Conservation (phyloP, 2,888 invertebrate species). For the Apodemia zela region DNA sequence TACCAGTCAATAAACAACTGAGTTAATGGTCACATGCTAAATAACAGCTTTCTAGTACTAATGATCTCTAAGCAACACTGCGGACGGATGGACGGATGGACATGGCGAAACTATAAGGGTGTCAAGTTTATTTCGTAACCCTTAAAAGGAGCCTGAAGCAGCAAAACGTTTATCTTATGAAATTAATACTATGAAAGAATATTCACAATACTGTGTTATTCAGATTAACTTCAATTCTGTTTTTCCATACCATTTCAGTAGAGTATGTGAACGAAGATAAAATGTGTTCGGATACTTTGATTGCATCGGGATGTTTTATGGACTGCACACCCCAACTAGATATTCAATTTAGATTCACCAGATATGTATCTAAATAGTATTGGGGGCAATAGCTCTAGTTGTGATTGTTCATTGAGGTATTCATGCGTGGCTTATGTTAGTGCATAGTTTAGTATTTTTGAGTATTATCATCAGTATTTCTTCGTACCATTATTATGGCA, state of each 20-base stretch:
- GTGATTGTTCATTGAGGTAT: constrained; percentile 41
- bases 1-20: too few relatives aligned
- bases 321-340: constrained; percentile 56
- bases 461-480: too few relatives aligned
- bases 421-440: constrained; percentile 21
- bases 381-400: constrained; percentile 25
- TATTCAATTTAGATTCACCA: constrained; percentile 75
- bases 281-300: constrained; percentile 37
- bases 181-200: too few relatives aligned
- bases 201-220: neutral
- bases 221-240: constrained; percentile 17
- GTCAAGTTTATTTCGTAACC: too few relatives aligned
- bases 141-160: too few relatives aligned
- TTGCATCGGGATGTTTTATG: constrained; percentile 53
- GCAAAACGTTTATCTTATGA: too few relatives aligned
- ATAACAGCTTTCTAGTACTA: too few relatives aligned
- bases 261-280: constrained; percentile 33
- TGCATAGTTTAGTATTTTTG: neutral
- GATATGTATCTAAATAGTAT: constrained; percentile 48
- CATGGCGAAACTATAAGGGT: too few relatives aligned
- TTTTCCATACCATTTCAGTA: constrained; percentile 34
- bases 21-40: too few relatives aligned
- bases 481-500: too few relatives aligned
- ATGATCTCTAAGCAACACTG: too few relatives aligned
- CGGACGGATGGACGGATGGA: too few relatives aligned